Evolutionary conservation across 1,140 invertebrate genomes (phyloP), one percentile per base, ranked within the genome.

Genomic region (Heterodera carotae): DNA sequence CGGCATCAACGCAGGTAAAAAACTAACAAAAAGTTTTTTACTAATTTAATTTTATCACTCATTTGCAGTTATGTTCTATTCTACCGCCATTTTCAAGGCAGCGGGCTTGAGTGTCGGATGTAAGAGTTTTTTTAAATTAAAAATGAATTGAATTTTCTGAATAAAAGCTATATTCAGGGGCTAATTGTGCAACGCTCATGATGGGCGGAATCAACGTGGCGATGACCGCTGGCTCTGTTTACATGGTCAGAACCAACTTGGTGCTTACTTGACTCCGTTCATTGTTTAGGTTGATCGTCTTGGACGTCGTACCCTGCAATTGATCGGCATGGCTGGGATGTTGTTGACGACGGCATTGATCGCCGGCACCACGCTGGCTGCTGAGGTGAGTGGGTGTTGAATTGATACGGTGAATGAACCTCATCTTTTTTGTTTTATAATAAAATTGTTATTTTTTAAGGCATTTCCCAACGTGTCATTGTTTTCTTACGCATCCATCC

Each of bases 51-150:
- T 84, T 66, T 66, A 22, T 66, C 22, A 3, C 6, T n/a, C n/a
- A n/a, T 53, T 53, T 73, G n/a, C 48, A 73, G 92, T 96, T 33
- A 94, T 96, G 80, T 96, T 96, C 87, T 96, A 97, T 85, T 93
- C 94, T 0, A 92, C 92, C 22, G 89, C 89, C 66, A 96, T 97
- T 69, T 97, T 97, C 88, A 68, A 74, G 27, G 85, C 77, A 83
- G 94, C 94, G 2, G 92, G 96, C 39, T 93, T 97, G 76, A 95
- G 94, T 85, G 95, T 95, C 84, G 93, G 93, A 0, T 92, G 76
- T 78, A 27, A 64, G 25, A 5, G 22, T 8, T 60, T 48, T 3
- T 43, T 7, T 43, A 10, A 8, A 12, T 7, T 39, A 39, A 39
- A 8, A 43, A 4, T 43, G 39, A 43, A 39, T 5, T 39, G 36